A percentile compares a stretch with the other conserved stretches of the same genome.
Conservation (phyloP, 2,888 invertebrate genomes). For the Eremobia ochroleuca region DNA sequence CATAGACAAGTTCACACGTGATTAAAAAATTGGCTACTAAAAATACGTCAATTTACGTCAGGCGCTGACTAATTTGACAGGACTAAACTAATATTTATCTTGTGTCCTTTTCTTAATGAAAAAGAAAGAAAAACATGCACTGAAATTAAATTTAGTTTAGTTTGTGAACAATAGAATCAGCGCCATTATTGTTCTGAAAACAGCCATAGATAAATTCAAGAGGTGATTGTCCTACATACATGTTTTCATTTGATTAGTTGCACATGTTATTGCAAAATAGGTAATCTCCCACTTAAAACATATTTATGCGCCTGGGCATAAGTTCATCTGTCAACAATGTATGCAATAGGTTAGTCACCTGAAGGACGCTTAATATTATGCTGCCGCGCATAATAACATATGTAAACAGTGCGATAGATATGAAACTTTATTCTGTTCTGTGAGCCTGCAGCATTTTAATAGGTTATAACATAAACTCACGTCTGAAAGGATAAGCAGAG, state of each 20-base stretch:
- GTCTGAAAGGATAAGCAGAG: background rate
- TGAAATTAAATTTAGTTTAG: no score
- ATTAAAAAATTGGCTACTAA: no score
- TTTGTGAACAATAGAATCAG: no score
- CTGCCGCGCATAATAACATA: background rate
- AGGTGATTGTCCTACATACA: conserved; percentile 17
- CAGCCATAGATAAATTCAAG: conserved; percentile 2
- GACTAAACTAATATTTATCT: no score
- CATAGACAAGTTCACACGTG: no score
- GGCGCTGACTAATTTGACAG: no score
- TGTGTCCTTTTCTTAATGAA: no score
- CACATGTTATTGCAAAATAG: conserved; percentile 12
- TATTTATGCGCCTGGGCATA: conserved; percentile 6
- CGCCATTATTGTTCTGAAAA: conserved; percentile 46
- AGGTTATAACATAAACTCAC: background rate
- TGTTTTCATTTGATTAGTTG: conserved; percentile 17
- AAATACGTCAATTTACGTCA: no score
- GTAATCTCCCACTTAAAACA: background rate
- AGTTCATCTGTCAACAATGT: background rate
- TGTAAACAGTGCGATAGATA: background rate
- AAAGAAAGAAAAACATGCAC: no score
- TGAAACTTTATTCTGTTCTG: no score
- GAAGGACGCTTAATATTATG: background rate
- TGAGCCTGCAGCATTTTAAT: background rate
- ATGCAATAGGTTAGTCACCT: conserved; percentile 1